Evolutionary conservation across 2,113 vertebrate genomes (phyloP).

Genomic region (Synodontis membranacea): DNA sequence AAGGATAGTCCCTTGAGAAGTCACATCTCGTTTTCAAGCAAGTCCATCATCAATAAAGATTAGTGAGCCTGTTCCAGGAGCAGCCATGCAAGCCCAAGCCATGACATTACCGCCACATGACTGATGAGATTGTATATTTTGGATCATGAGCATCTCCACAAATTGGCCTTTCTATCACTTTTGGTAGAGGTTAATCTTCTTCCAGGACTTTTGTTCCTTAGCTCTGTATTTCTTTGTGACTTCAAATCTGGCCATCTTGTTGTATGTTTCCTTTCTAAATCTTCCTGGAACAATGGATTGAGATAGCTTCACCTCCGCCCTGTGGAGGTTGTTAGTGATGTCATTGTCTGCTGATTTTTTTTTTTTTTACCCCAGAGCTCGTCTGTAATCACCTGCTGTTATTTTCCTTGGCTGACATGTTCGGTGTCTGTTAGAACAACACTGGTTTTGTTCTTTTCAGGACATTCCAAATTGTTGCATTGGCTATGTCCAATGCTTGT

Average conservation of each 20-base stretch:
- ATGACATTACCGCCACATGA: not conserved
- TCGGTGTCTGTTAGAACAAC: not conserved
- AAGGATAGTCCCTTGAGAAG: too few species aligned
- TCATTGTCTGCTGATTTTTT: not conserved
- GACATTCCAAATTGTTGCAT: not conserved
- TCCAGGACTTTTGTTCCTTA: not conserved
- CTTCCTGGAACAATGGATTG: not conserved
- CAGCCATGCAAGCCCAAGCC: not conserved
- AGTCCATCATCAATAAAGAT: not conserved
- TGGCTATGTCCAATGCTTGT: not conserved
- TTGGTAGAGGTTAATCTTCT: not conserved
- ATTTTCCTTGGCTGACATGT: not conserved
- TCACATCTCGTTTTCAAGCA: too few species aligned
- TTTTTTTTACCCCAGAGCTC: not conserved
- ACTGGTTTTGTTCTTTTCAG: not conserved
- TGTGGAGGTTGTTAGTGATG: not conserved
- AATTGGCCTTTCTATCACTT: not conserved
- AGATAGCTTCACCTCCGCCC: not conserved
- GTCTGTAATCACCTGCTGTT: not conserved
- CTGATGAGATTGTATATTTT: not conserved
- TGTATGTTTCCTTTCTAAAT: not conserved
- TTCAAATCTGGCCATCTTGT: not conserved
- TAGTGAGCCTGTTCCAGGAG: not conserved
- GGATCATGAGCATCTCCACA: not conserved
- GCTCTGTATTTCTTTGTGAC: not conserved